Base-by-base conservation (phyloP, 2,113 vertebrate species). In the Pagrus major region DNA sequence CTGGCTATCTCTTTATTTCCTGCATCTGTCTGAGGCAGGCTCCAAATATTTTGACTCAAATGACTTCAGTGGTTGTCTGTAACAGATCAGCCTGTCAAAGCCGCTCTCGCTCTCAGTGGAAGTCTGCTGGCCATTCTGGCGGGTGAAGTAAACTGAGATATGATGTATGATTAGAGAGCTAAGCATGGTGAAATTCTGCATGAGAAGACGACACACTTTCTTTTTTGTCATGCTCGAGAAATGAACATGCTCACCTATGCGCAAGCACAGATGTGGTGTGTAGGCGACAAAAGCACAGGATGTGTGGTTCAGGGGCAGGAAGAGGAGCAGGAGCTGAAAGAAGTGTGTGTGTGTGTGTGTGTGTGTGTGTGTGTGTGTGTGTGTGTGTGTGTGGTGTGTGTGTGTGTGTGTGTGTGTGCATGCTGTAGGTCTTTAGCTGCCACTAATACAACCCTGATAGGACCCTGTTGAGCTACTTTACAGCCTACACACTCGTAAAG, bases 281-380 rank as follows among this genome's bases (percentile, higher is more conserved):
- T 85, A 90, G 90, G 86, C 71, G 83, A 86, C 79, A 84, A 81
- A 88, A 83, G 86, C 81, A 94, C 93, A 93, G 93, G 92, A 94
- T 91, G 91, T 92, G 91, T 91, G 91, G 67, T 90, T 86, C 39
- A 29, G 80, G 78, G 87, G 89, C 92, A 93, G 91, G 92, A 94
- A 94, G 91, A 91, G 80, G 73, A 90, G 86, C 82, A 88, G 84
- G 89, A 90, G 87, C 65, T 84, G 78, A 84, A 66, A 77, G 25
- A 61, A 60, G 52, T 61, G 31, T 71, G 73, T 41, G 52, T 61
- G 42, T 56, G 63, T 49, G 37, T 44, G 65, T 51, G 59, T 66
- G 52, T 54, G 71, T 59, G 49, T 63, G 46, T 18, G 27, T 29
- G 37, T 35, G 25, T 10, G 58, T 54, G 69, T 66, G 55, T 41